Evolutionary conservation across 2,888 invertebrate species (phyloP).

Genomic region (Dasysyrphus tricinctus): DNA sequence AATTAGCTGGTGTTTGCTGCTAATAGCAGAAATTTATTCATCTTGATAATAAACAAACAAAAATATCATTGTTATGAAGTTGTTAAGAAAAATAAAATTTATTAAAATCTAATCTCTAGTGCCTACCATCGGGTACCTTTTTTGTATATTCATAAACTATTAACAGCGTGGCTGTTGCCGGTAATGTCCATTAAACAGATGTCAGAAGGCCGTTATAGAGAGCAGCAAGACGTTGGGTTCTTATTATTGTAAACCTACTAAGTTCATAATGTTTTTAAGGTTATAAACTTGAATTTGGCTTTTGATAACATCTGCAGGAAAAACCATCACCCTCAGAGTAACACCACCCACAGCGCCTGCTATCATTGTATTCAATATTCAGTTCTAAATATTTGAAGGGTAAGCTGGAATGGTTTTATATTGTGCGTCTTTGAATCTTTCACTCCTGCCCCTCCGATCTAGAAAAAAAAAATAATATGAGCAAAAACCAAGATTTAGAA

Average conservation of each 20-base stretch:
- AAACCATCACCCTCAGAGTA: conserved; percentile 95
- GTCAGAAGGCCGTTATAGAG: too few species aligned
- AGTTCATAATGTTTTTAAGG: too few species aligned
- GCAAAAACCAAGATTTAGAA: too few species aligned
- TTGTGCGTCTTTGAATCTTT: conserved; percentile 58
- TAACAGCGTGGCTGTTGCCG: conserved; percentile 97
- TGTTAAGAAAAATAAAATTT: conserved; percentile 12
- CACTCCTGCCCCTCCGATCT: conserved; percentile 45
- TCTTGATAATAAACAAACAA: neutral
- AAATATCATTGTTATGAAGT: neutral
- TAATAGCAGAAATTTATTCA: conserved; percentile 53
- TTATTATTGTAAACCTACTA: too few species aligned
- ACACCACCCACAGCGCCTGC: conserved; percentile 97
- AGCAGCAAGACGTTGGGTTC: too few species aligned
- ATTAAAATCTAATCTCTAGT: too few species aligned
- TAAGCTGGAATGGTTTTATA: conserved; percentile 78
- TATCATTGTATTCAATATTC: conserved; percentile 90
- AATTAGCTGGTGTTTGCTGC: conserved; percentile 76
- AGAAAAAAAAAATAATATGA: too few species aligned
- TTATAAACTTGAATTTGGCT: conserved; percentile 98
- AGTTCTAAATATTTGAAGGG: conserved; percentile 79
- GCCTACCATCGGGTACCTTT: conserved; percentile 85
- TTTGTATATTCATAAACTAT: conserved; percentile 97
- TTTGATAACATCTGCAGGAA: conserved; percentile 98
- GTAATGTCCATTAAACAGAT: conserved; percentile 95